Evolutionary conservation across 2,113 vertebrate species (phyloP).

Genomic region (Hyperopisus bebe): DNA sequence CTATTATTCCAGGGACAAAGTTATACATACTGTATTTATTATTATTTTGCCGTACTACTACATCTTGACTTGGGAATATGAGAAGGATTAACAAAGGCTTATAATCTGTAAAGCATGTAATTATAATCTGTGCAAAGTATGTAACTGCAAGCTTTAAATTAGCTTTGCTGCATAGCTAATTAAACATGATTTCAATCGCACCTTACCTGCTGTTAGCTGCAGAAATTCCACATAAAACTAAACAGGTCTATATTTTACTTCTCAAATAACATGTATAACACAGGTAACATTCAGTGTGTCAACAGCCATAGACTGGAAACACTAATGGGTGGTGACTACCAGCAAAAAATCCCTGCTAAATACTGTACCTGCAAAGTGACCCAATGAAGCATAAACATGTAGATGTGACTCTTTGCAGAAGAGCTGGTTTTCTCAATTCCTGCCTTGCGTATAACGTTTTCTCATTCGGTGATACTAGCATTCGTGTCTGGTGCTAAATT

Average conservation of each 20-base stretch:
- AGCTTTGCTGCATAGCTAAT: background rate
- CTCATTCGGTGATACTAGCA: background rate
- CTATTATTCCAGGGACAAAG: background rate
- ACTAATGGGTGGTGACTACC: background rate
- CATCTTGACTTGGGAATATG: background rate
- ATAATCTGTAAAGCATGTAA: conserved; percentile 1
- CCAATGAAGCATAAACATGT: background rate
- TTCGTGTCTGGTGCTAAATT: background rate
- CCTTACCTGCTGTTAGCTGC: background rate
- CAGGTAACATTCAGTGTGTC: background rate
- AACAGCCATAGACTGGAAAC: background rate
- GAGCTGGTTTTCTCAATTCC: background rate
- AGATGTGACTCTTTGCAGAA: background rate
- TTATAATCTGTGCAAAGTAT: background rate
- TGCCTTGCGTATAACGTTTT: background rate
- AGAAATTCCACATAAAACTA: background rate
- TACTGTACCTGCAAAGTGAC: background rate
- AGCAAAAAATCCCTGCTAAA: background rate
- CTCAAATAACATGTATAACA: background rate
- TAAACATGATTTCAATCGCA: background rate
- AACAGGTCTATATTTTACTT: background rate
- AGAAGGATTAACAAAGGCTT: background rate
- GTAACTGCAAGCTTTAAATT: background rate
- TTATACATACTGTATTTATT: background rate
- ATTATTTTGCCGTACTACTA: background rate